A percentile compares a stretch with the other conserved stretches of the same genome.
These are phyloP conservation scores for Cheirogaleus major DNA, from an alignment of 2,797 vertebrate genomes.

Conservation along the genomic window DNA sequence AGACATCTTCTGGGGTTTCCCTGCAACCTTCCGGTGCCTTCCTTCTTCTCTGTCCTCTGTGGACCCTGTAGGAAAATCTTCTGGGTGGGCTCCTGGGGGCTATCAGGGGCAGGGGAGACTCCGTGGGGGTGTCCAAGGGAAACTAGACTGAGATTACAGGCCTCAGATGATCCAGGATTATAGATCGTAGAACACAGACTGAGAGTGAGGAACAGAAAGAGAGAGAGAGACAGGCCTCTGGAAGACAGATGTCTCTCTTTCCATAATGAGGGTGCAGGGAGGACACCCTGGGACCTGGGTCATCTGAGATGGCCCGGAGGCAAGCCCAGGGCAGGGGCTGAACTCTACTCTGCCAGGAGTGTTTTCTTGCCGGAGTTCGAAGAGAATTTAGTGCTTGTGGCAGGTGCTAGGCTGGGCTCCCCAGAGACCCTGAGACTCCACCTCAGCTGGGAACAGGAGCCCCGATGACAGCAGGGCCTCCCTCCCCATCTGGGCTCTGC, in stretches of 20 bases:
- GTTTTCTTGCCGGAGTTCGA: neutral
- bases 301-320: neutral
- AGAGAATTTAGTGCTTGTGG: neutral
- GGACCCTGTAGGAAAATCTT: neutral
- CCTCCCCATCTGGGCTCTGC: fast-evolving
- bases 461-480: neutral
- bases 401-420: neutral
- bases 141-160: neutral
- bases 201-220: neutral
- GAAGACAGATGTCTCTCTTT: neutral
- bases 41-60: neutral
- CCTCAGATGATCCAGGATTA: neutral
- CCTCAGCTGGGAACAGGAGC: neutral
- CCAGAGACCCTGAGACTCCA: neutral
- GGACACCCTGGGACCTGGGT: neutral
- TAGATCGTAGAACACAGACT: neutral
- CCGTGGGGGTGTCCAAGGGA: neutral
- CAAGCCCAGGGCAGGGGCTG: neutral
- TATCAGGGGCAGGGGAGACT: neutral
- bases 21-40: neutral
- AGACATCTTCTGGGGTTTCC: neutral
- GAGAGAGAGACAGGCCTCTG: neutral
- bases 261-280: neutral
- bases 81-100: neutral
- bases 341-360: neutral